These are phyloP conservation scores for Xestia rhomboidea DNA, from an alignment of 2,888 invertebrate species.

Conservation along the genomic window DNA sequence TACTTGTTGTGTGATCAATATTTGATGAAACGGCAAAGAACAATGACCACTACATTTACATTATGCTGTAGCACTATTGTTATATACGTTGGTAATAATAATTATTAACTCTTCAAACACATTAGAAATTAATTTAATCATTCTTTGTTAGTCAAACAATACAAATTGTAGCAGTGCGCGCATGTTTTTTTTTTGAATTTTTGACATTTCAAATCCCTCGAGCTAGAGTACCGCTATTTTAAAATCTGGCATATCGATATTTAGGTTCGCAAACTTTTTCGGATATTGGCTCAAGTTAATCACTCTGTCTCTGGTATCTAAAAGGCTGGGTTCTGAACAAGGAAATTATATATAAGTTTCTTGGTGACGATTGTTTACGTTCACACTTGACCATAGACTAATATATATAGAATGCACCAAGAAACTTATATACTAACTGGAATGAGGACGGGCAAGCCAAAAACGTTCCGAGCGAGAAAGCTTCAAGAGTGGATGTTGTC, in stretches of 20 bases:
- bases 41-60: conserved; percentile 54
- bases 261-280: neutral
- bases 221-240: neutral
- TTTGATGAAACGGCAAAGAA: conserved; percentile 31
- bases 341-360: too few relatives aligned
- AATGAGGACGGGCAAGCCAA: too few relatives aligned
- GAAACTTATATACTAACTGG: too few relatives aligned
- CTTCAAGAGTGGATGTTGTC: too few relatives aligned
- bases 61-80: conserved; percentile 45
- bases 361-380: neutral
- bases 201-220: conserved; percentile 33
- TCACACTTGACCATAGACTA: neutral
- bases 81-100: conserved; percentile 17
- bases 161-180: conserved; percentile 49
- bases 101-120: conserved; percentile 29
- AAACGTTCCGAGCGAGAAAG: too few relatives aligned
- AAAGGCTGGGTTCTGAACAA: conserved; percentile 9
- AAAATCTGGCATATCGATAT: conserved; percentile 24
- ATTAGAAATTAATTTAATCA: conserved; percentile 48
- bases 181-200: conserved; percentile 62
- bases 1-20: conserved; percentile 59
- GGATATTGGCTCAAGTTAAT: neutral
- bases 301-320: neutral
- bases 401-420: too few relatives aligned
- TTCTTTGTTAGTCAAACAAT: conserved; percentile 57